Evolutionary conservation across 2,888 invertebrate species (phyloP).

Genomic region (Drosophila siamana): DNA sequence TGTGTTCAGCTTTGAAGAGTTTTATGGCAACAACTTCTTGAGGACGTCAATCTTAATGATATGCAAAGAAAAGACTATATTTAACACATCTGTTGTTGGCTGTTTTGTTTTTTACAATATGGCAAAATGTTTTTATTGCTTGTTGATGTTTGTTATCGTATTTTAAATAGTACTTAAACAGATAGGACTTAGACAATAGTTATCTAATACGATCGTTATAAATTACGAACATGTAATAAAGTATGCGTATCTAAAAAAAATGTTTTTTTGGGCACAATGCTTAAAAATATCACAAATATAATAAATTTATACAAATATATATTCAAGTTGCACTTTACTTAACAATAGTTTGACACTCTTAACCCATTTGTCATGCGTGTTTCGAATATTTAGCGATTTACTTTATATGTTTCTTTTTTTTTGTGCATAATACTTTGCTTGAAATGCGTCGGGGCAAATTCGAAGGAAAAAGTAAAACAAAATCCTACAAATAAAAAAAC

Average conservation of each 20-base stretch:
- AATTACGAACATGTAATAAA: constrained; percentile 47
- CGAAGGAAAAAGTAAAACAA: constrained; percentile 34
- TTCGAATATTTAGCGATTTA: constrained; percentile 57
- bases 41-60: too few species aligned
- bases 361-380: constrained; percentile 37
- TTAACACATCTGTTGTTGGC: not conserved
- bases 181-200: constrained; percentile 63
- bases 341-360: constrained; percentile 40
- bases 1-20: constrained; percentile 82
- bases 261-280: constrained; percentile 72
- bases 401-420: constrained; percentile 44
- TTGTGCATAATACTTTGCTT: constrained; percentile 72
- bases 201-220: constrained; percentile 52
- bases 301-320: constrained; percentile 67
- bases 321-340: constrained; percentile 50
- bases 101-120: constrained; percentile 48
- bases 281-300: constrained; percentile 78
- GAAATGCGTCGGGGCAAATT: constrained; percentile 60
- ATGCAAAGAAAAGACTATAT: not conserved
- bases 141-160: constrained; percentile 54
- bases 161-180: constrained; percentile 67
- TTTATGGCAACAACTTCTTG: constrained; percentile 57
- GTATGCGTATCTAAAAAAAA: constrained; percentile 42
- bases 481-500: constrained; percentile 22
- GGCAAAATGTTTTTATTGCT: constrained; percentile 62